Evolutionary conservation across 2,888 invertebrate genomes (phyloP).

Genomic region (Phrixothrix hirtus): DNA sequence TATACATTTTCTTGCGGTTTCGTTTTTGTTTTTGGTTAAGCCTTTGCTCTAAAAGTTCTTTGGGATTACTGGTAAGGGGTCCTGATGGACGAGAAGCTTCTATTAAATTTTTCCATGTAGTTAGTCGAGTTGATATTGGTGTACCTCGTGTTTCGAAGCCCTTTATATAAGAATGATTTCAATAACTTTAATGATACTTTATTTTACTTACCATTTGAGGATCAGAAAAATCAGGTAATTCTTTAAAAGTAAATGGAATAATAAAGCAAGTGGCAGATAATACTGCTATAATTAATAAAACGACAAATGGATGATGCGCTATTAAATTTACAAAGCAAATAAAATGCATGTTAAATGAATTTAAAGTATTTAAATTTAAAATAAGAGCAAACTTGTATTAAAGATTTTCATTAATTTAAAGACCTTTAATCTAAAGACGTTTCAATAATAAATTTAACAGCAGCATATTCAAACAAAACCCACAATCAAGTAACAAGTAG

Average conservation of each 20-base stretch:
- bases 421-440: no score
- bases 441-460: no score
- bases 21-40: no score
- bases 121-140: slow-evolving; percentile 73
- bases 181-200: no score
- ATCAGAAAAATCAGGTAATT: slow-evolving; percentile 81
- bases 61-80: slow-evolving; percentile 73
- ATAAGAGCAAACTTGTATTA: no score
- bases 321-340: slow-evolving; percentile 68
- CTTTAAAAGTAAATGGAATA: slow-evolving; percentile 65
- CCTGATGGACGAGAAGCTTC: slow-evolving; percentile 73
- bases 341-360: slow-evolving; percentile 45
- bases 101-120: slow-evolving; percentile 83
- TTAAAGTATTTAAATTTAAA: no score
- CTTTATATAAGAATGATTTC: slow-evolving; percentile 57
- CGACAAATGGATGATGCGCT: slow-evolving; percentile 69
- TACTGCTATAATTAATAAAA: slow-evolving; percentile 65
- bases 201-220: slow-evolving; percentile 71
- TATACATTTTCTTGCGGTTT: no score
- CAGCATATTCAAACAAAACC: no score
- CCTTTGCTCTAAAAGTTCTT: slow-evolving; percentile 62
- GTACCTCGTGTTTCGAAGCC: slow-evolving; percentile 95
- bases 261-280: slow-evolving; percentile 69
- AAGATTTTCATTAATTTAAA: no score
- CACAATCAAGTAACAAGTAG: no score